phyloP scores from a whole-genome alignment of 92 coral and sea anemone species.

The Palythoa grandiflora region DNA sequence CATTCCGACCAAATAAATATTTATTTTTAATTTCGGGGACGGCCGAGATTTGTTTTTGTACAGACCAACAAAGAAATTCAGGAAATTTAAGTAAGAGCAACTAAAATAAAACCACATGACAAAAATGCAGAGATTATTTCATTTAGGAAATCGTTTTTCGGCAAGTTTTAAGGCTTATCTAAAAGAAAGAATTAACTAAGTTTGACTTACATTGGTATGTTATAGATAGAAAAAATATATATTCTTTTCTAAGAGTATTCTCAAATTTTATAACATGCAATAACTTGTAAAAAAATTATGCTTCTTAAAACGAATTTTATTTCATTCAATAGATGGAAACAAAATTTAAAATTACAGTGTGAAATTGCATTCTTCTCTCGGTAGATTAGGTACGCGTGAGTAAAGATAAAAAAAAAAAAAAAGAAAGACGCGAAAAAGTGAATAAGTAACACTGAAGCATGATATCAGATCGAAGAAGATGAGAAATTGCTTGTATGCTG shows the following conservation, averaged over 20 bases:
- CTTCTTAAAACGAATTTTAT: not conserved
- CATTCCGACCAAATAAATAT: conserved; percentile 8
- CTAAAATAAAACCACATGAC: conserved; percentile 25
- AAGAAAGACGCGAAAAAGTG: not conserved
- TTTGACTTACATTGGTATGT: not conserved
- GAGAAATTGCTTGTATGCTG: not conserved
- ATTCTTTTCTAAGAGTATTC: not conserved
- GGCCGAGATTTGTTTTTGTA: conserved; percentile 5
- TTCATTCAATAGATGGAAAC: not conserved
- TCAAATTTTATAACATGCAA: not conserved
- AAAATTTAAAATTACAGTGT: not conserved
- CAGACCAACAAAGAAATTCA: not conserved
- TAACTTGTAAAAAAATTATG: not conserved
- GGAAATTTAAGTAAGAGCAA: not conserved
- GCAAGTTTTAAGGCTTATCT: not conserved
- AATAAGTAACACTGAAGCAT: not conserved
- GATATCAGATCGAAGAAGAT: not conserved
- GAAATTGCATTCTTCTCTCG: not conserved
- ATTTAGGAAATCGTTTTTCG: not conserved
- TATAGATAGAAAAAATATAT: not conserved
- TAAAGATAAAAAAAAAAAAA: not conserved
- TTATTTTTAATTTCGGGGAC: conserved; percentile 13
- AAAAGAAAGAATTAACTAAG: not conserved
- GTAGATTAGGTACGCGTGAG: not conserved
- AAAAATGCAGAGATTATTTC: conserved; percentile 15